Conservation (phyloP, 2,797 vertebrate genomes). For the Myiothlypis coronata region DNA sequence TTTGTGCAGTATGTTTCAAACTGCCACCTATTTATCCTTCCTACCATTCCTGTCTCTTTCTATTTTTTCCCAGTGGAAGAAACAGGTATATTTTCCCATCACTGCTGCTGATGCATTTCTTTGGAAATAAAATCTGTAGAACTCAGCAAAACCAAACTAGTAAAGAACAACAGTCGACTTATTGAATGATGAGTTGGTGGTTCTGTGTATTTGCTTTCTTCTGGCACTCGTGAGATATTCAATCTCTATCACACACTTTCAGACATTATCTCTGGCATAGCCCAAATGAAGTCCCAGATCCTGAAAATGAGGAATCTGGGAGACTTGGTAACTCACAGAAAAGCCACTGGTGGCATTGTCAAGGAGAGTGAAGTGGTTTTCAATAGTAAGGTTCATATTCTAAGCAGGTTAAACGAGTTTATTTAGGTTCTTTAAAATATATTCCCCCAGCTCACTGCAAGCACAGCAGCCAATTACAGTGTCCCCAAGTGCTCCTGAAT, state of each 20-base stretch:
- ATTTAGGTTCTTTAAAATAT: background rate
- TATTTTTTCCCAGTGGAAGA: background rate
- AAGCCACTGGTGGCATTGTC: background rate
- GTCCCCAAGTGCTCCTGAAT: background rate
- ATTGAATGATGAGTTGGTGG: background rate
- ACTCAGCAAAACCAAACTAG: background rate
- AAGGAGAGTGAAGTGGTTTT: background rate
- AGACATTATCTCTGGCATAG: background rate
- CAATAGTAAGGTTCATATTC: background rate
- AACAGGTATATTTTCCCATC: background rate
- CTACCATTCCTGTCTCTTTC: background rate
- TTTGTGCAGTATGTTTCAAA: background rate
- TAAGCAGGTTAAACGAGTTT: background rate
- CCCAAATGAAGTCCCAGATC: background rate
- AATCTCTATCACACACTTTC: background rate
- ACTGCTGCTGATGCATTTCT: background rate
- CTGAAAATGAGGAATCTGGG: background rate
- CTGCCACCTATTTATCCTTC: background rate
- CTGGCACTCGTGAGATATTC: background rate
- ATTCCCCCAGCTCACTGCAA: background rate
- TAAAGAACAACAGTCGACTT: background rate
- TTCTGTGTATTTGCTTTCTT: background rate
- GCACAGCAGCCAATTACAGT: background rate
- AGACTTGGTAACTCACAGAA: background rate
- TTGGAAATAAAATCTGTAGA: background rate